Base-by-base conservation (phyloP, 2,888 invertebrate species). In the Scelioninae gen. 1 region DNA sequence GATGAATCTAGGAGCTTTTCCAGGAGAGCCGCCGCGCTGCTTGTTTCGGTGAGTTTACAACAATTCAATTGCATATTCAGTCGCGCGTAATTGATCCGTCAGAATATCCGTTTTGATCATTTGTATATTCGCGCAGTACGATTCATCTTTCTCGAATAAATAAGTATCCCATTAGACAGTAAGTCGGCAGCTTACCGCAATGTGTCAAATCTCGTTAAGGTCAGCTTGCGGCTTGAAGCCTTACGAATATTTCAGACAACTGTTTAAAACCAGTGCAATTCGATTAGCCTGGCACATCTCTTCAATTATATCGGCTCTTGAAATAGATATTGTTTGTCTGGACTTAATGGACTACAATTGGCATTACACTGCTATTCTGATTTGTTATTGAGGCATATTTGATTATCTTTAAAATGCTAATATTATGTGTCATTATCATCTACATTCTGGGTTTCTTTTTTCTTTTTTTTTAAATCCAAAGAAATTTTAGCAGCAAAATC, bases 1-100 rank as follows among this genome's bases (percentile, higher is more conserved):
- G 93, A 93, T 91, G 95, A 94, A 89, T 94, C 93, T 88, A 94
- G 93, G 88, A 93, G 94, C 87, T 94, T 95, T 80, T 94, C 94
- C 71, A 94, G 94, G 15, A 93, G 96, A 31, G 94, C 95, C 11
- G 93, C 94, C 0, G 94, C 94, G 78, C 93, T 95, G 60, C 90
- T 95, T 31, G 93, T 94, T 53, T 95, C 95, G 82, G 94, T 94
- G 90, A 93, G 94, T 78, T 51, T 7, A 34, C 34, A 23, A 23
- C 23, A 40, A 62, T 74, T 68, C 47, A 51, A 38, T 55, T 66
- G 62, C 56, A 71, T 71, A 71, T 78, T 65, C 31, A 69, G 56
- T 62, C 53, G 23, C 49, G 72, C 58, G 53, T 79, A 68, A 81
- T 75, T 63, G 69, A 81, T 76, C 63, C 47, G 60, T 81, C 72